Evolutionary conservation across 2,888 invertebrate genomes (phyloP), one percentile per base, ranked within the genome.

Genomic region (Drosophila nr. perissopoda): DNA sequence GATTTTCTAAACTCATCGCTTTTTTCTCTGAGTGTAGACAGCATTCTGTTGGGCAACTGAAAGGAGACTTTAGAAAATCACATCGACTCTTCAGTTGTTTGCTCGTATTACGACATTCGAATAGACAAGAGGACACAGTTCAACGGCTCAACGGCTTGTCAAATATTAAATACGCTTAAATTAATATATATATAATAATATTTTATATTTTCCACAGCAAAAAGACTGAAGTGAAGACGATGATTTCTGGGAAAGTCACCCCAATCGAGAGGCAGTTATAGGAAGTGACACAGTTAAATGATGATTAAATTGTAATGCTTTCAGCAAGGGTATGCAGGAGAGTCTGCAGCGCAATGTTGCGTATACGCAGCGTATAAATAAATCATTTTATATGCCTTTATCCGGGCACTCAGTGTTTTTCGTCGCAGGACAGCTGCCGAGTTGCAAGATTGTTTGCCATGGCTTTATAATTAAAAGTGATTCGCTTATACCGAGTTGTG

Each of bases 331-430:
- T 54, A 27, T 36, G 16, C 16, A 2, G 27, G 27, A 7, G 7
- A 16, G 31, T n/a, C 25, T 7, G 45, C 36, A 34, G 8, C 21
- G 16, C 59, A 29, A 31, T 52, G 63, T 59, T 69, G 64, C 64
- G 76, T 76, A 80, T 77, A 70, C 70, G 76, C 80, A 69, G 64
- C 49, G 42, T 64, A 48, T 79, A 59, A 80, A 76, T 80, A 80
- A 75, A 76, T 80, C 63, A 80, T 69, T 61, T 76, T 64, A 54
- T 60, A 63, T 68, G 66, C 49, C 49, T 66, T 62, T 56, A 61
- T 73, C 40, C 53, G 33, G 51, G 10, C 60, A 49, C 45, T 34
- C 34, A 34, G 16, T 53, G 16, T 25, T 16, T 34, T 16, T 53
- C 65, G 42, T 36, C 34, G 27, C 57, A 54, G 57, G 42, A 42